Conservation (phyloP, 1,140 invertebrate genomes). For the Paramacrobiotus metropolitanus region DNA sequence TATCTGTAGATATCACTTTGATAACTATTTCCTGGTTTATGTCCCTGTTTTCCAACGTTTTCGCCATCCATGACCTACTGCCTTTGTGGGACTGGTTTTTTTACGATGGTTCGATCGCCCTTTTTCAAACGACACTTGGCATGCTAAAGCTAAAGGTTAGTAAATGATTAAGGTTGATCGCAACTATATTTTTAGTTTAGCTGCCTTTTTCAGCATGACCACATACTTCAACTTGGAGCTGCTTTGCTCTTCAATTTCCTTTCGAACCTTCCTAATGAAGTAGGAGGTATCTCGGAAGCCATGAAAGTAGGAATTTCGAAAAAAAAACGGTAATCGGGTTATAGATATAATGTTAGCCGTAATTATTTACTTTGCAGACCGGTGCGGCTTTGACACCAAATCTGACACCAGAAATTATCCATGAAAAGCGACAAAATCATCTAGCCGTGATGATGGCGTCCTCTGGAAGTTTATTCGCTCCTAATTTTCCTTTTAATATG, state of each 20-base stretch:
- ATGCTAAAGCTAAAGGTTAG: constrained; percentile 68
- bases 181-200: no score
- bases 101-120: constrained; percentile 61
- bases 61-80: constrained; percentile 85
- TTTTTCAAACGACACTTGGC: constrained; percentile 86
- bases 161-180: neutral
- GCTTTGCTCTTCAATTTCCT: constrained; percentile 90
- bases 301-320: constrained; percentile 10
- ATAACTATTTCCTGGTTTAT: constrained; percentile 95
- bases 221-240: constrained; percentile 29
- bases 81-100: constrained; percentile 94
- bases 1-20: constrained; percentile 62
- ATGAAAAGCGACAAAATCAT: constrained; percentile 8
- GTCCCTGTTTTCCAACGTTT: constrained; percentile 86
- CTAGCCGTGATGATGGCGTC: neutral
- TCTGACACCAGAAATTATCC: constrained; percentile 7
- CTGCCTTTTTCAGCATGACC: neutral
- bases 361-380: constrained; percentile 10
- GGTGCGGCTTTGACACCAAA: neutral
- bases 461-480: neutral
- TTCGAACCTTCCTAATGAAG: constrained; percentile 73
- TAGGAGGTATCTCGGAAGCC: constrained; percentile 13
- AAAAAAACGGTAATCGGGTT: no score
- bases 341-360: no score
- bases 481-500: constrained; percentile 3